These are phyloP conservation scores for Sinodicranocentrus sp. DNA, from an alignment of 2,888 invertebrate species.

Conservation along the genomic window DNA sequence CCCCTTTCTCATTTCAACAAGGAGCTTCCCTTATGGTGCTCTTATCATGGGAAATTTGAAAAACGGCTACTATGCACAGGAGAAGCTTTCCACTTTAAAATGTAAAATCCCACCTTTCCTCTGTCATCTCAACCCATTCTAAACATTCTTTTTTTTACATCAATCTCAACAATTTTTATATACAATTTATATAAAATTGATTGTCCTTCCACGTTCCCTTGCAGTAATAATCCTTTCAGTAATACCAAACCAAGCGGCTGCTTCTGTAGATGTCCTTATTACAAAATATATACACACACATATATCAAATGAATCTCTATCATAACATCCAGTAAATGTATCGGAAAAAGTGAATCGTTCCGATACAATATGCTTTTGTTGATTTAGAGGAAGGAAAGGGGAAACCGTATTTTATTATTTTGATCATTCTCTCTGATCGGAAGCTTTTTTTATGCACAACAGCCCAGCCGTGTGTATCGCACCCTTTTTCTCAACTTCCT, in stretches of 20 bases:
- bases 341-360: conserved; percentile 23
- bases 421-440: conserved; percentile 23
- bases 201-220: no score
- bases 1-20: no score
- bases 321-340: conserved; percentile 26
- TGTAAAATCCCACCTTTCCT: conserved; percentile 40
- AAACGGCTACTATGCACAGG: not conserved
- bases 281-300: not conserved
- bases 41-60: not conserved
- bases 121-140: conserved; percentile 53
- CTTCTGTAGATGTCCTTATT: not conserved
- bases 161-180: conserved; percentile 30
- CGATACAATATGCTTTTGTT: no score
- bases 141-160: conserved; percentile 10
- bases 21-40: not conserved
- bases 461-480: not conserved
- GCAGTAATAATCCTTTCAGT: no score
- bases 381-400: conserved; percentile 44
- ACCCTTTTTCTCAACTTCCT: conserved; percentile 26
- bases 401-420: conserved; percentile 10
- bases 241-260: no score
- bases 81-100: conserved; percentile 21
- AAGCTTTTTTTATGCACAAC: conserved; percentile 37
- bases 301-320: not conserved
- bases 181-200: conserved; percentile 42